Conservation (phyloP, 2,113 vertebrate genomes). For the Macrotis lagotis region DNA sequence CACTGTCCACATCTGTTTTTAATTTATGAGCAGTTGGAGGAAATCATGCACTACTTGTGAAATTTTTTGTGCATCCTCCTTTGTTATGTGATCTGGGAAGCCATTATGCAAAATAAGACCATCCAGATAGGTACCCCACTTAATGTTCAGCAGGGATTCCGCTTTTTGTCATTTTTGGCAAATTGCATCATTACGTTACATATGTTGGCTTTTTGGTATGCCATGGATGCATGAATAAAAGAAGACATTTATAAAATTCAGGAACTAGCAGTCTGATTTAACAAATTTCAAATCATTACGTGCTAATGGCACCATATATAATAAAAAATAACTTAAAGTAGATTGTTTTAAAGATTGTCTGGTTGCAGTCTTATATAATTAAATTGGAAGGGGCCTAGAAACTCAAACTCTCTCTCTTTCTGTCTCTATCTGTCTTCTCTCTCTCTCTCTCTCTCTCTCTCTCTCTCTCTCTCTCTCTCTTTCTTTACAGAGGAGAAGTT, state of each 20-base stretch:
- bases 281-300: constrained; percentile 47
- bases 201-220: constrained; percentile 76
- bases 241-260: constrained; percentile 55
- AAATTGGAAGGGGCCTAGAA: constrained; percentile 24
- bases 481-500: neutral
- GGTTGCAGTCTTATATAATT: neutral
- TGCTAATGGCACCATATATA: constrained; percentile 3
- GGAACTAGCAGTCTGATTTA: constrained; percentile 52
- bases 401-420: too few species aligned
- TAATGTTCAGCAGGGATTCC: constrained; percentile 79
- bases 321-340: neutral
- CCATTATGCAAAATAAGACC: constrained; percentile 75
- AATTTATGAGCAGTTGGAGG: constrained; percentile 76
- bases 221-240: constrained; percentile 67
- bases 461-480: too few species aligned
- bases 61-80: constrained; percentile 67
- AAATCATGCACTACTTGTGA: constrained; percentile 75
- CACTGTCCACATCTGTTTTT: constrained; percentile 80
- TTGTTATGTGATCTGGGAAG: constrained; percentile 73
- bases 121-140: constrained; percentile 71
- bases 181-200: constrained; percentile 79
- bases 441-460: too few species aligned
- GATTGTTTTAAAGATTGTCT: neutral
- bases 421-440: too few species aligned
- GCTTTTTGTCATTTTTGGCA: constrained; percentile 70